Percentiles rank a stretch among this genome's conserved stretches.
phyloP scores from a whole-genome alignment of 2,113 vertebrate species.

The Peromyscus polionotus region DNA sequence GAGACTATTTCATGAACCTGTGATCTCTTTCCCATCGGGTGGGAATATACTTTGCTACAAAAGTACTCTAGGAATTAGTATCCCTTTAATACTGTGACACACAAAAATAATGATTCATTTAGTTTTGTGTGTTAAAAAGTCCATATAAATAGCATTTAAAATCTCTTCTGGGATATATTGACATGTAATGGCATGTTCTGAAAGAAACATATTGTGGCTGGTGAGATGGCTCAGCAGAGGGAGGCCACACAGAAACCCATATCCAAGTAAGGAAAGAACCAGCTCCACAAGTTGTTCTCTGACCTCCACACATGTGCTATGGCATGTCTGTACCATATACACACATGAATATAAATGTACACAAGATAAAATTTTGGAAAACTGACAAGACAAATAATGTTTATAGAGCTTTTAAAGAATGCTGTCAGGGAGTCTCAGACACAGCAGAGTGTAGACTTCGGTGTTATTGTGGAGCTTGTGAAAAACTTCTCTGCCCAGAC shows the following conservation, averaged over 20 bases:
- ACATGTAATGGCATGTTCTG: neutral
- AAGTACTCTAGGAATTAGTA: neutral
- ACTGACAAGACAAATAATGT: neutral
- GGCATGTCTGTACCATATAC: neutral
- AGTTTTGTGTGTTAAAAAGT: slow-evolving; percentile 1
- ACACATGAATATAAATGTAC: neutral
- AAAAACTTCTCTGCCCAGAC: too few relatives aligned
- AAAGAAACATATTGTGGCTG: neutral
- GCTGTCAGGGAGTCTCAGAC: too few relatives aligned
- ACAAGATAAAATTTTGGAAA: neutral
- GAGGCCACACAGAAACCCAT: neutral
- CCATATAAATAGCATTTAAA: slow-evolving; percentile 8
- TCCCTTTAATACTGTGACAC: neutral
- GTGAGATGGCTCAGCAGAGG: neutral
- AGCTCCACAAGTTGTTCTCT: too few relatives aligned
- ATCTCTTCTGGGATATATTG: neutral
- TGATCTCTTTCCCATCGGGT: neutral
- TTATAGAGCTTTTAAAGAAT: neutral
- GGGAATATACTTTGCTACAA: neutral
- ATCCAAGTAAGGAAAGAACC: too few relatives aligned
- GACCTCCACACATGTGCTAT: neutral
- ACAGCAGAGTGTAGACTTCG: neutral
- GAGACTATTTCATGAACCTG: neutral
- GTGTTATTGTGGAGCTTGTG: neutral
- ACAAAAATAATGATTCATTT: neutral